Evolutionary conservation across 2,797 vertebrate species (phyloP).

Genomic region (Amblyraja radiata): DNA sequence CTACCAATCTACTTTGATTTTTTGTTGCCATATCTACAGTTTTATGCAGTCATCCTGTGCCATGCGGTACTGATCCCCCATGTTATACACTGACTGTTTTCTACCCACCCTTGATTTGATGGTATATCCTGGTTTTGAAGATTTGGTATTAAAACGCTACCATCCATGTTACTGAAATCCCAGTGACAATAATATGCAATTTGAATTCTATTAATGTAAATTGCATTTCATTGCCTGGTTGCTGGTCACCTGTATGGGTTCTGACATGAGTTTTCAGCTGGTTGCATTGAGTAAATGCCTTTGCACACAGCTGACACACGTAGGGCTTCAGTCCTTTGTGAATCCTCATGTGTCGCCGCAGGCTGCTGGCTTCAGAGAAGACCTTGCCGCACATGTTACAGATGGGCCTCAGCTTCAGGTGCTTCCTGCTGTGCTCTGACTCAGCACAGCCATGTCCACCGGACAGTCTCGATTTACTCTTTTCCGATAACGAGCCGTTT

Average conservation of each 20-base stretch:
- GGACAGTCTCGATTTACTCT: slow-evolving; percentile 59
- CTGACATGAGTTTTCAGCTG: slow-evolving; percentile 95
- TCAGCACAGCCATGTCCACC: slow-evolving; percentile 53
- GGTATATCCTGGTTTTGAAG: background rate
- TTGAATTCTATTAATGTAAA: background rate
- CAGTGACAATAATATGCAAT: background rate
- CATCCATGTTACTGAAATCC: background rate
- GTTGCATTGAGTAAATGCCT: slow-evolving; percentile 91
- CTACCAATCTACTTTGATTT: background rate
- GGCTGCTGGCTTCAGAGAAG: slow-evolving; percentile 91
- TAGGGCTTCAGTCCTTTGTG: slow-evolving; percentile 94
- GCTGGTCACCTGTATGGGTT: slow-evolving; percentile 85
- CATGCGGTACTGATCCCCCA: background rate
- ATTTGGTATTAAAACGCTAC: background rate
- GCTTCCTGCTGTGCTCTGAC: slow-evolving; percentile 59
- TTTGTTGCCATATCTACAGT: background rate
- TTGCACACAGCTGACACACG: slow-evolving; percentile 86
- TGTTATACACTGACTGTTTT: background rate
- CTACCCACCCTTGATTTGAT: background rate
- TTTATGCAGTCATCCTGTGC: background rate
- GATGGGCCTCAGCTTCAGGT: slow-evolving; percentile 66
- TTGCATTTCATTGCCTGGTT: background rate
- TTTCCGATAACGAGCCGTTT: slow-evolving; percentile 57
- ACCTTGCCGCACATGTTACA: slow-evolving; percentile 82
- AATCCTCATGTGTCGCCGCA: slow-evolving; percentile 90